Evolutionary conservation across 2,888 invertebrate species (phyloP).

Genomic region (Proisotoma minuta): DNA sequence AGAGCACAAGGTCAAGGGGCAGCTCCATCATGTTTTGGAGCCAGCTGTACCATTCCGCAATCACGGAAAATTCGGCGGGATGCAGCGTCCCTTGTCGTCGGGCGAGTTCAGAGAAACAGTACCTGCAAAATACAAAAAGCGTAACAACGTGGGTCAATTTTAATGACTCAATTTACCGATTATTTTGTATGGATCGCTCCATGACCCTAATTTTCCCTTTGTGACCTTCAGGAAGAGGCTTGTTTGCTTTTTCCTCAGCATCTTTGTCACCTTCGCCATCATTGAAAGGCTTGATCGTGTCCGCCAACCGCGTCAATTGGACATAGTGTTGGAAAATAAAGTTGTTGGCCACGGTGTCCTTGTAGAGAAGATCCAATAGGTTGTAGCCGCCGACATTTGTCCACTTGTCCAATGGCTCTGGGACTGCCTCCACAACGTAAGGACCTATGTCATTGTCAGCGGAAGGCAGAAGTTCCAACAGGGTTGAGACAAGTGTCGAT

Average conservation of each 20-base stretch:
- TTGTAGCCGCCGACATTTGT: conserved; percentile 49
- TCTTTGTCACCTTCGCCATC: no score
- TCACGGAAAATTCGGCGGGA: conserved; percentile 53
- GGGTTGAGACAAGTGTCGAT: conserved; percentile 40
- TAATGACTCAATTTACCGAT: conserved; percentile 48
- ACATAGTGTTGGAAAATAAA: conserved; percentile 57
- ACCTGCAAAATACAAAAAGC: conserved; percentile 44
- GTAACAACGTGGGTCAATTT: conserved; percentile 17
- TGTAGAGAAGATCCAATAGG: conserved; percentile 54
- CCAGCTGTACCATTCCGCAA: conserved; percentile 55
- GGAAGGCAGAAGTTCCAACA: conserved; percentile 26
- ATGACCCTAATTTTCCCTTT: conserved; percentile 49
- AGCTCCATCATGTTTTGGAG: conserved; percentile 52
- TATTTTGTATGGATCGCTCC: conserved; percentile 52
- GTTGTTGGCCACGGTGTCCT: conserved; percentile 54
- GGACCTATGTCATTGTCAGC: no score
- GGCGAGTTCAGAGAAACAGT: conserved; percentile 55
- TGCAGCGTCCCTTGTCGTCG: conserved; percentile 51
- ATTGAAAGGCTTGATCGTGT: conserved; percentile 18
- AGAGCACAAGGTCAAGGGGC: conserved; percentile 54
- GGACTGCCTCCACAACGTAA: conserved; percentile 35
- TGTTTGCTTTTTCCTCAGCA: background rate
- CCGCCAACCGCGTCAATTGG: conserved; percentile 54
- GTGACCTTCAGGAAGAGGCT: background rate
- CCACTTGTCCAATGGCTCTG: conserved; percentile 51